phyloP scores from a whole-genome alignment of 1,140 invertebrate species.

The Micrasema minimum region DNA sequence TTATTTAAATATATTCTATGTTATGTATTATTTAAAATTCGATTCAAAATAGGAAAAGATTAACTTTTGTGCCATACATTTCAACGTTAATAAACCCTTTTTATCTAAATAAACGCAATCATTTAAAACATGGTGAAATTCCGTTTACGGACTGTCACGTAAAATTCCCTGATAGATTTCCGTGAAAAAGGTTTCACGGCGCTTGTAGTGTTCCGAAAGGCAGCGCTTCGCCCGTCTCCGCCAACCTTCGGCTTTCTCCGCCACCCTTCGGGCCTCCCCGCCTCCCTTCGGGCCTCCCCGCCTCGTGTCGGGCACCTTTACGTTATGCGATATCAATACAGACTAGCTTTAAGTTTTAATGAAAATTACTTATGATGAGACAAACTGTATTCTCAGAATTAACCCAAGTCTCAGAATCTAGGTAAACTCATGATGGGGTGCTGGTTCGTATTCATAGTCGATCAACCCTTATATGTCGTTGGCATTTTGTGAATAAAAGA shows the following conservation, averaged over 20 bases:
- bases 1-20: too few species aligned
- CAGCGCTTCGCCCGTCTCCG: conserved; percentile 39
- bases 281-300: conserved; percentile 28
- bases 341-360: conserved; percentile 50
- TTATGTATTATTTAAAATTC: too few species aligned
- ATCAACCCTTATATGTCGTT: too few species aligned
- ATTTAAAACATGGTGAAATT: not conserved
- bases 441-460: too few species aligned
- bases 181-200: conserved; percentile 31
- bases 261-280: conserved; percentile 36
- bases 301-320: conserved; percentile 36
- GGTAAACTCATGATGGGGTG: too few species aligned
- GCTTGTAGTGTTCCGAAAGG: conserved; percentile 39
- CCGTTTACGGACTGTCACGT: not conserved
- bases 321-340: conserved; percentile 53
- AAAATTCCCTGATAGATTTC: conserved; percentile 11
- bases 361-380: conserved; percentile 48
- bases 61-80: too few species aligned
- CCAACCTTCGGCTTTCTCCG: conserved; percentile 15
- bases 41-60: too few species aligned
- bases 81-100: too few species aligned
- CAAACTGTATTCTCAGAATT: too few species aligned
- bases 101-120: too few species aligned
- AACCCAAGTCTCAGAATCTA: too few species aligned
- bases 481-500: too few species aligned